Evolutionary conservation across 2,113 vertebrate genomes (phyloP).

Genomic region (Coregonus clupeaformis): DNA sequence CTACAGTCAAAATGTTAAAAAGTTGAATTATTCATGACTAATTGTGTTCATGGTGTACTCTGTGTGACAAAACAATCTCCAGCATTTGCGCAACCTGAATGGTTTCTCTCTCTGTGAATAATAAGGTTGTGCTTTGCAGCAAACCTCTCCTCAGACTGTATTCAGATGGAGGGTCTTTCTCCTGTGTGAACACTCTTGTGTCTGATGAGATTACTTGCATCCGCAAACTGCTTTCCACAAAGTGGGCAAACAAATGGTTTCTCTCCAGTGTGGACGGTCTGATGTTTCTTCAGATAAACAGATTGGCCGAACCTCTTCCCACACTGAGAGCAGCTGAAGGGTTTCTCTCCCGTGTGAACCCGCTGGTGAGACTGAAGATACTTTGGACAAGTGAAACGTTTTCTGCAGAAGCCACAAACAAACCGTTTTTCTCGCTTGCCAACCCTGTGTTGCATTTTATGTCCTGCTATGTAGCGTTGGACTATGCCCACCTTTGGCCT

Average conservation of each 20-base stretch:
- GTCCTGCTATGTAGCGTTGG: not conserved
- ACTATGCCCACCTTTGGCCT: not conserved
- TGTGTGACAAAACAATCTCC: not conserved
- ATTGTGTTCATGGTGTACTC: not conserved
- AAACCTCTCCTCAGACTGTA: constrained; percentile 23
- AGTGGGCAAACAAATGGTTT: constrained; percentile 22
- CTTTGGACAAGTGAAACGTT: constrained; percentile 30
- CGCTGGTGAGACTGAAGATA: constrained; percentile 34
- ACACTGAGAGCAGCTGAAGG: constrained; percentile 27
- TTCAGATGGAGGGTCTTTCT: constrained; percentile 29
- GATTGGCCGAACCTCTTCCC: constrained; percentile 30
- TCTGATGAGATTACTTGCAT: constrained; percentile 30
- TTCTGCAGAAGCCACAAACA: constrained; percentile 29
- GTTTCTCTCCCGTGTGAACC: constrained; percentile 36
- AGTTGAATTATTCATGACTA: not conserved
- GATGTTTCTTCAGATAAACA: constrained; percentile 30
- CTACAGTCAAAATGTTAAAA: no score
- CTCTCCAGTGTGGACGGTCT: constrained; percentile 26
- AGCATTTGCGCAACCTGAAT: constrained; percentile 8
- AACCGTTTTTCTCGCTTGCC: constrained; percentile 25
- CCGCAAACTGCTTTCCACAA: constrained; percentile 29
- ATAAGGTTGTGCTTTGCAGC: constrained; percentile 27
- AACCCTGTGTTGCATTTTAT: not conserved
- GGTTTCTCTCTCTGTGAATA: constrained; percentile 26
- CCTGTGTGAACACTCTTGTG: constrained; percentile 32